Evolutionary conservation across 2,888 invertebrate species (phyloP).

Genomic region (Metallyticus violacea): DNA sequence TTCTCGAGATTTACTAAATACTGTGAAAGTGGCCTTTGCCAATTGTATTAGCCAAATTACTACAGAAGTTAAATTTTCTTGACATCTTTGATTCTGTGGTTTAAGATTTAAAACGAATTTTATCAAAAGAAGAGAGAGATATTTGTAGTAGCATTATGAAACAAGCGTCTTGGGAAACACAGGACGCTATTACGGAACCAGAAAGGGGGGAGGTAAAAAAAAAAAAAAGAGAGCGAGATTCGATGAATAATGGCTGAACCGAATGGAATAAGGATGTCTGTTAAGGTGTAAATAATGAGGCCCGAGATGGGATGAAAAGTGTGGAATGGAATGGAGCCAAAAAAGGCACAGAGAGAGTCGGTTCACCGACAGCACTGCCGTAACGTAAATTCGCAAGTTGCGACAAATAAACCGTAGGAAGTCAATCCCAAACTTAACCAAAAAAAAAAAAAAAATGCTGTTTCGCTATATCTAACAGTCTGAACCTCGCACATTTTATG

Average conservation of each 20-base stretch:
- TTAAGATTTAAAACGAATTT: not conserved
- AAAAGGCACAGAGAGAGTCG: not conserved
- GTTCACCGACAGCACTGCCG: not conserved
- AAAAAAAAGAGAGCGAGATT: no score
- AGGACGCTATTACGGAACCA: not conserved
- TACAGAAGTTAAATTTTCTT: no score
- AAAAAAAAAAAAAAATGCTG: no score
- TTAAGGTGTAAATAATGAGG: constrained; percentile 23
- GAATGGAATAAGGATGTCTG: constrained; percentile 19
- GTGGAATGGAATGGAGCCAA: constrained; percentile 2
- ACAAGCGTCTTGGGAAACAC: not conserved
- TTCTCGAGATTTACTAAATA: no score
- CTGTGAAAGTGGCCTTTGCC: no score
- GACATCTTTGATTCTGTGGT: not conserved
- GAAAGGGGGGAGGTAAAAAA: not conserved
- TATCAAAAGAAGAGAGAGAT: not conserved
- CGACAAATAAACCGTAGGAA: not conserved
- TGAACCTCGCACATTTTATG: no score
- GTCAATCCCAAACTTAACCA: no score
- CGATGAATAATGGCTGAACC: constrained; percentile 9
- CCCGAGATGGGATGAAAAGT: constrained; percentile 5
- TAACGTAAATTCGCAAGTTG: not conserved
- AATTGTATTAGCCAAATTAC: no score
- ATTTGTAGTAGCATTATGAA: not conserved
- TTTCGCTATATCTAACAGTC: no score